These are phyloP conservation scores for Microtus pennsylvanicus DNA, from an alignment of 2,113 vertebrate genomes.

Conservation along the genomic window DNA sequence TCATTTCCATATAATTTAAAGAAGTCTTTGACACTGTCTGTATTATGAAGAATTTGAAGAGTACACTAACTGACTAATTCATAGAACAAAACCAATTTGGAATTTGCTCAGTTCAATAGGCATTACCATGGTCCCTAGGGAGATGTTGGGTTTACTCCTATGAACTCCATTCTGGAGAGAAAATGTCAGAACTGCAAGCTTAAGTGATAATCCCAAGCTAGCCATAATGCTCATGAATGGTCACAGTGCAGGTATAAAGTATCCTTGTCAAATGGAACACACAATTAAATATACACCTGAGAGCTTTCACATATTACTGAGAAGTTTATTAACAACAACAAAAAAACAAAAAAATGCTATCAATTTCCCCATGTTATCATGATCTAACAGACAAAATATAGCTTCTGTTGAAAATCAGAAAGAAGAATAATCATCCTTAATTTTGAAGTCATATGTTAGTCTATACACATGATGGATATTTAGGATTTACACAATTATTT, in stretches of 20 bases:
- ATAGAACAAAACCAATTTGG: slow-evolving; percentile 27
- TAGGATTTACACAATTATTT: neutral
- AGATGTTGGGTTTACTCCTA: slow-evolving; percentile 43
- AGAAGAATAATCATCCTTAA: neutral
- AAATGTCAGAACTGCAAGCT: slow-evolving; percentile 44
- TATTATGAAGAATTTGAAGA: slow-evolving; percentile 2
- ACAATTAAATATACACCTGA: slow-evolving; percentile 24
- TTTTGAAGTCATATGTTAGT: neutral
- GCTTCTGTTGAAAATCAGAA: neutral
- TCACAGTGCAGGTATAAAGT: neutral
- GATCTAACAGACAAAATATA: neutral
- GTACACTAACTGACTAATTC: slow-evolving; percentile 28
- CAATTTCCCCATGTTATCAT: neutral
- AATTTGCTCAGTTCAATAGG: neutral
- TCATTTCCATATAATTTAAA: neutral
- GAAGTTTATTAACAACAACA: neutral
- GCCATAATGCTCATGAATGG: neutral
- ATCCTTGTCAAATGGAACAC: neutral
- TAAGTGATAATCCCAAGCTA: neutral
- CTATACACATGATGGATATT: neutral
- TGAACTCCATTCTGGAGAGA: neutral
- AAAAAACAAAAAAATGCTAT: neutral
- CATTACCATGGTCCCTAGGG: neutral
- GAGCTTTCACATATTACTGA: neutral
- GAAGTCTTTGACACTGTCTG: neutral